Percentiles rank a stretch among this genome's conserved stretches.
Conservation (phyloP, 2,797 vertebrate genomes). For the Artibeus jamaicensis region DNA sequence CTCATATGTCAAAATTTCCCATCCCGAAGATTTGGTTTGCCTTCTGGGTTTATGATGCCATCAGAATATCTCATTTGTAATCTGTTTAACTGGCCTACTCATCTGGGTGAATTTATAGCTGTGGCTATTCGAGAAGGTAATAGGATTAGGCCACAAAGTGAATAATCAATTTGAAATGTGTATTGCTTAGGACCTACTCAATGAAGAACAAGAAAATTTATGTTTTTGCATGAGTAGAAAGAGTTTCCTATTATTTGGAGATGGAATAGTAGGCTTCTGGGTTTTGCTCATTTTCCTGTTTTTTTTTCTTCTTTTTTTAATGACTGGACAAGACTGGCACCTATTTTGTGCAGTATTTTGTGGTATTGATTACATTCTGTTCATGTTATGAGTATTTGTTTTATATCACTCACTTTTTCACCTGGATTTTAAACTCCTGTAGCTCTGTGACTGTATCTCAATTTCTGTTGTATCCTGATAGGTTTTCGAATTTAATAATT, state of each 20-base stretch:
- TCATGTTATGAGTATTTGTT: neutral
- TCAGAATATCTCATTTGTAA: neutral
- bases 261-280: neutral
- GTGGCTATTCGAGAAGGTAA: neutral
- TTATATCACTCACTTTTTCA: neutral
- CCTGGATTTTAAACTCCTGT: neutral
- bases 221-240: neutral
- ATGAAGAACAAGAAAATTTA: neutral
- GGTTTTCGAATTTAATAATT: conserved; percentile 20
- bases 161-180: conserved; percentile 48
- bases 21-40: conserved; percentile 8
- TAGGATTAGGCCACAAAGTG: conserved; percentile 6
- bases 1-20: conserved; percentile 5
- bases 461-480: neutral
- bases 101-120: conserved; percentile 25
- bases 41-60: neutral
- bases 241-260: neutral
- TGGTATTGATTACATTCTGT: neutral
- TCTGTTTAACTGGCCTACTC: conserved; percentile 29
- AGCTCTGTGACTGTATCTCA: neutral
- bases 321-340: neutral
- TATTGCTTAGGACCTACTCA: neutral
- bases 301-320: neutral
- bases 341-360: neutral
- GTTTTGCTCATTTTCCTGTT: neutral